Conservation (phyloP, 2,797 vertebrate species). For the Gymnodraco acuticeps region DNA sequence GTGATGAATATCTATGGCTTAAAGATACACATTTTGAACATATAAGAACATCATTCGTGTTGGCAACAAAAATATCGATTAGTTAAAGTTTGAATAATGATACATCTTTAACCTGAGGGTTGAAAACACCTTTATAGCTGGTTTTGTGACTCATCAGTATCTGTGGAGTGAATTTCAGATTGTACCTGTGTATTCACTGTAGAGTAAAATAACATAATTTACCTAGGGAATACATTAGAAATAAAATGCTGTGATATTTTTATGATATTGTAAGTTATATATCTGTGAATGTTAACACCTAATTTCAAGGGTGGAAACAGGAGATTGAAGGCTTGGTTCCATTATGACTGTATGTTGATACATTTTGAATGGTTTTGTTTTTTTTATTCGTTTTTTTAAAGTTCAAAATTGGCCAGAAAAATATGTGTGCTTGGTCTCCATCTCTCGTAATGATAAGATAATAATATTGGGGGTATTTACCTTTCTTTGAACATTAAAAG, state of each 20-base stretch:
- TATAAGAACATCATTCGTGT: constrained; percentile 37
- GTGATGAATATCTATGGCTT: constrained; percentile 32
- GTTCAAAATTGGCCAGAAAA: neutral
- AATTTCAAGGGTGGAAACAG: constrained; percentile 26
- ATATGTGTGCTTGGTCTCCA: neutral
- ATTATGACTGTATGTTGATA: constrained; percentile 4
- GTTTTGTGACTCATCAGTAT: constrained; percentile 59
- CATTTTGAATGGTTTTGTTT: neutral
- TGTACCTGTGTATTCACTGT: constrained; percentile 49
- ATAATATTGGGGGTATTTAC: neutral
- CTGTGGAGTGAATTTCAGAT: constrained; percentile 47
- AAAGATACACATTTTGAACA: constrained; percentile 32
- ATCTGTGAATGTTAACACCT: constrained; percentile 55
- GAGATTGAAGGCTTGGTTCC: neutral
- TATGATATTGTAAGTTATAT: constrained; percentile 49
- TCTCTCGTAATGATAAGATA: neutral
- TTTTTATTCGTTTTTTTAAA: no score
- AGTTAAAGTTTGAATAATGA: constrained; percentile 35
- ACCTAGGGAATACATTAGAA: constrained; percentile 27
- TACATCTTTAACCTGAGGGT: constrained; percentile 26
- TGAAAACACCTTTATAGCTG: constrained; percentile 27
- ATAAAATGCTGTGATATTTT: constrained; percentile 36
- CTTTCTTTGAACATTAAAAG: constrained; percentile 2
- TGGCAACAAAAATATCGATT: constrained; percentile 35
- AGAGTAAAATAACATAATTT: constrained; percentile 41